Evolutionary conservation across 2,797 vertebrate genomes (phyloP).

Genomic region (Characodon lateralis): DNA sequence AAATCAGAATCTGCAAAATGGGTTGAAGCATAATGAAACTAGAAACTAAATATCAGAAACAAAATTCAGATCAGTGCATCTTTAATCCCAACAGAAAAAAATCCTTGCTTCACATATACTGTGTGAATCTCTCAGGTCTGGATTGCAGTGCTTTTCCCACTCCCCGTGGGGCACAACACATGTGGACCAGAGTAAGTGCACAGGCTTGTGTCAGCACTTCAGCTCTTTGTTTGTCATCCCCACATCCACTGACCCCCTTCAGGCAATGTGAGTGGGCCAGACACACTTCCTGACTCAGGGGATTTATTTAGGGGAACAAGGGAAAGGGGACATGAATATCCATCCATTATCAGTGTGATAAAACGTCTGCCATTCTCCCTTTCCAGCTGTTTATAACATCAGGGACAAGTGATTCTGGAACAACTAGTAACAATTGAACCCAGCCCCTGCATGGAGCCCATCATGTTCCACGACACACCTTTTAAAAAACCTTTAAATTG

Average conservation of each 20-base stretch:
- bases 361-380: slow-evolving; percentile 38
- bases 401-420: slow-evolving; percentile 44
- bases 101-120: slow-evolving; percentile 59
- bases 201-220: slow-evolving; percentile 79
- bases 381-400: slow-evolving; percentile 44
- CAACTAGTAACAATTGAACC: slow-evolving; percentile 42
- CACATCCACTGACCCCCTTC: slow-evolving; percentile 44
- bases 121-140: slow-evolving; percentile 61
- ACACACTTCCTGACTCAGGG: slow-evolving; percentile 82
- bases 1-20: background rate
- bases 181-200: slow-evolving; percentile 57
- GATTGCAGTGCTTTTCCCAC: slow-evolving; percentile 46
- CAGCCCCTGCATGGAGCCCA: slow-evolving; percentile 26
- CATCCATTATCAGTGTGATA: slow-evolving; percentile 29
- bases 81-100: slow-evolving; percentile 41
- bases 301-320: slow-evolving; percentile 61
- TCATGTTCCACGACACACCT: slow-evolving; percentile 25
- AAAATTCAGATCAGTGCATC: background rate
- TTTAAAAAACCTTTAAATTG: background rate
- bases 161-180: slow-evolving; percentile 58
- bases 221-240: slow-evolving; percentile 67
- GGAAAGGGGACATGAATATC: slow-evolving; percentile 42
- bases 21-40: background rate
- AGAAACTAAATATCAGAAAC: background rate
- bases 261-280: slow-evolving; percentile 68